Evolutionary conservation across 2,113 vertebrate species (phyloP), one percentile per base, ranked within the genome.

Genomic region (Ancistrus triradiatus): DNA sequence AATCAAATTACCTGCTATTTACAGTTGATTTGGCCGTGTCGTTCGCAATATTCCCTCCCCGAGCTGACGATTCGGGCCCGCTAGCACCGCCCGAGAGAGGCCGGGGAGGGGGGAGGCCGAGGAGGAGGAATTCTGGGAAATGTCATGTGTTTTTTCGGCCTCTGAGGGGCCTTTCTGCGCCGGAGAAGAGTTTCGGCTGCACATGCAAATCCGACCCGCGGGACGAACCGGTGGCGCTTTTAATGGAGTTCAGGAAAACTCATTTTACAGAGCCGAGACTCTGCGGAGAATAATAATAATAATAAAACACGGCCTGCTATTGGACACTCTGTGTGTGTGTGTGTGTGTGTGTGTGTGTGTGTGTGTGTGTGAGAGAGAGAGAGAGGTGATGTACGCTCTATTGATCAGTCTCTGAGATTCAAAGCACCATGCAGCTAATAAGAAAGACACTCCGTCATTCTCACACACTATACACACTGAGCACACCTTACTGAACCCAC

Each of bases 1-100:
- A 98, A 97, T 98, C 96, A 98, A 97, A 98, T 98, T 97, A 96
- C 90, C 79, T 85, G 86, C 94, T 92, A 96, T 97, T 98, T 98
- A 92, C 92, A 91, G 91, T 94, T 95, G 93, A 98, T 98, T 97
- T 96, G 93, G 90, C 90, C 85, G 86, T 95, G 95, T 98, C 96
- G 93, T 92, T 94, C 84, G 91, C 93, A 98, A 98, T 98, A 95
- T 95, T 92, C 91, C 89, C 90, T 86, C 80, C 68, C 90, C 87
- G 89, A 89, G 90, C 89, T 98, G 93, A 98, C 89, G 93, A 86
- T 89, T 90, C 89, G 38, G 61, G 91, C 86, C 88, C 49, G 17
- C 17, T 4, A 8, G 90, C 84, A 89, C 74, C 86, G 89, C 87
- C 86, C 86, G 84, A 84, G 89, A 56, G 44, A 78, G 87, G 75